Percentiles rank a stretch among this genome's conserved stretches.
phyloP scores from a whole-genome alignment of 1,140 invertebrate genomes.

The Plutomurus gul region DNA sequence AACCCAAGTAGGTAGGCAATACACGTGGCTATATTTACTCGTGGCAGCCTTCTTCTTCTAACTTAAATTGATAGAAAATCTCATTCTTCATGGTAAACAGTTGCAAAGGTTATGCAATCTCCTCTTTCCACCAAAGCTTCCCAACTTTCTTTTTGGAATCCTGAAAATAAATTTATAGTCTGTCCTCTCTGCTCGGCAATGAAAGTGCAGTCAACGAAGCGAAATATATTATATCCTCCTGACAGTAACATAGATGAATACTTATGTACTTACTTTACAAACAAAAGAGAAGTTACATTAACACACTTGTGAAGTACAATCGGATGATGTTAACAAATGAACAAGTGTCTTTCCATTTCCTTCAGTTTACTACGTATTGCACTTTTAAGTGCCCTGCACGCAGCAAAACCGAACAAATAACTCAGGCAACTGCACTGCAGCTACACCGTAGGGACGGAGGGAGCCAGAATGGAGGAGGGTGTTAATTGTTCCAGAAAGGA shows the following conservation, averaged over 20 bases:
- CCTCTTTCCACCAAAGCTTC: neutral
- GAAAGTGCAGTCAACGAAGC: neutral
- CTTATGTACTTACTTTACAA: neutral
- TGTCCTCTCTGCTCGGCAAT: neutral
- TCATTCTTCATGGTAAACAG: too few relatives aligned
- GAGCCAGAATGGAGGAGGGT: too few relatives aligned
- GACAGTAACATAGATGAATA: neutral
- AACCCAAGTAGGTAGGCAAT: too few relatives aligned
- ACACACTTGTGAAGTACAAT: neutral
- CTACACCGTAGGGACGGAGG: neutral
- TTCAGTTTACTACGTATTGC: too few relatives aligned
- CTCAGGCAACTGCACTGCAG: neutral
- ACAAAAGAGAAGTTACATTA: neutral
- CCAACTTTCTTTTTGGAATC: neutral
- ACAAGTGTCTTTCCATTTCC: too few relatives aligned
- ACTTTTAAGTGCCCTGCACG: too few relatives aligned
- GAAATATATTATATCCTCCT: neutral
- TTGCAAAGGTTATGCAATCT: too few relatives aligned
- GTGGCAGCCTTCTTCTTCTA: too few relatives aligned
- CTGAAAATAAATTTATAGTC: too few relatives aligned
- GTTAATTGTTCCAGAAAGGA: neutral
- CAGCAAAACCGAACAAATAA: neutral
- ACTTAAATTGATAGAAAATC: too few relatives aligned
- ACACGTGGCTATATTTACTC: too few relatives aligned
- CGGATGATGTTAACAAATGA: neutral